A percentile compares a stretch with the other conserved stretches of the same genome.
Conservation (phyloP, 2,113 vertebrate genomes). For the Pandion haliaetus region DNA sequence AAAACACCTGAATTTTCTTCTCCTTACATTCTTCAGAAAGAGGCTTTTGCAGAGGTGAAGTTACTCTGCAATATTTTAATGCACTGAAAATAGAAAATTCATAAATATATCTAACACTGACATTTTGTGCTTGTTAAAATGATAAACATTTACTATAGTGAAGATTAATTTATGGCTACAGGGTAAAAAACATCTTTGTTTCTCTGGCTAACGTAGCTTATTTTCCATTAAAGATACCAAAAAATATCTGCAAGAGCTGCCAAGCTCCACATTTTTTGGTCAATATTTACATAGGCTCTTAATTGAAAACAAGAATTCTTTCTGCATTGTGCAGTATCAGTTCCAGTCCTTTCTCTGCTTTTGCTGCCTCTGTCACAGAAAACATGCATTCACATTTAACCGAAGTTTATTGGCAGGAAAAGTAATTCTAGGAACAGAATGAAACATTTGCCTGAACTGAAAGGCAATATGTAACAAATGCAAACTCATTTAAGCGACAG, state of each 20-base stretch:
- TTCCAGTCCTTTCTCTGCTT: neutral
- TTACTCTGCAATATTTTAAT: neutral
- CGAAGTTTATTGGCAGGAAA: conserved; percentile 57
- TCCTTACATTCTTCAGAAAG: neutral
- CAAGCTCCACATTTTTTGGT: conserved; percentile 2
- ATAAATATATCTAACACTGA: neutral
- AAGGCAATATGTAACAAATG: conserved; percentile 30
- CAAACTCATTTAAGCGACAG: conserved; percentile 58
- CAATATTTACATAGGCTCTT: conserved; percentile 58
- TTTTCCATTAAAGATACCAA: conserved; percentile 3
- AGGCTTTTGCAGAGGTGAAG: neutral
- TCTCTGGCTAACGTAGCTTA: neutral
- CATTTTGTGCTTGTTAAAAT: neutral
- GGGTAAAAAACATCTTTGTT: neutral
- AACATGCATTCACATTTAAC: neutral
- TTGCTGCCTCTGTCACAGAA: conserved; percentile 45
- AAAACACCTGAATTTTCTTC: neutral
- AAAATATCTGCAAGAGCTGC: conserved; percentile 8
- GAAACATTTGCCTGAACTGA: conserved; percentile 61
- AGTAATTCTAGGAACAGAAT: conserved; percentile 55
- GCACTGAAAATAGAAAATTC: neutral
- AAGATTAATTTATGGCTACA: neutral
- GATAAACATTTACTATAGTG: neutral
- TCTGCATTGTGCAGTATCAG: conserved; percentile 18
- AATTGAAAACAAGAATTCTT: conserved; percentile 43